A percentile compares a stretch with the other conserved stretches of the same genome.
Evolutionary conservation across 2,888 invertebrate species (phyloP).

Genomic region (Tyria jacobaeae): DNA sequence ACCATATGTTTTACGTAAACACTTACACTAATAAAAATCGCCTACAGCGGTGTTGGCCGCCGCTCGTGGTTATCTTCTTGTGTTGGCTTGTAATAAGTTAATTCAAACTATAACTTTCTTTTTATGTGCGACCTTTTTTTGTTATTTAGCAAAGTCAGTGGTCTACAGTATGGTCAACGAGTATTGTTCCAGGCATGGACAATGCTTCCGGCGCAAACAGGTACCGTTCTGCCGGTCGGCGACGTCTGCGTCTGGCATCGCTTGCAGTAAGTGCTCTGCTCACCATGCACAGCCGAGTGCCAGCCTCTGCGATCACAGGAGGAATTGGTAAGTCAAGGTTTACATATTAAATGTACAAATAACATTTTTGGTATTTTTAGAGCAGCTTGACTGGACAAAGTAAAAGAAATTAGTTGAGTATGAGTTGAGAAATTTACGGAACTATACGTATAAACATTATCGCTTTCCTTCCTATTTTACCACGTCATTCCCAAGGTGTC

Average conservation of each 20-base stretch:
- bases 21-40: background rate
- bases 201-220: slow-evolving; percentile 54
- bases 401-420: background rate
- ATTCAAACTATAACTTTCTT: background rate
- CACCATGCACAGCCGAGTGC: slow-evolving; percentile 74
- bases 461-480: too few species aligned
- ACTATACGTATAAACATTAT: too few species aligned
- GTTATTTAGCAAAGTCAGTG: slow-evolving; percentile 62
- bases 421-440: too few species aligned
- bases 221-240: slow-evolving; percentile 58
- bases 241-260: slow-evolving; percentile 66
- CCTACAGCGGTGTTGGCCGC: background rate
- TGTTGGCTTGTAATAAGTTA: background rate
- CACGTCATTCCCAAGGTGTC: too few species aligned
- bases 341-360: too few species aligned
- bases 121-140: background rate
- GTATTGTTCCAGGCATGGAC: slow-evolving; percentile 71
- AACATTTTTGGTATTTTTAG: background rate
- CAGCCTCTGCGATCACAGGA: slow-evolving; percentile 69
- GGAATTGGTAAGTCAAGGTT: slow-evolving; percentile 65
- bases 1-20: too few species aligned
- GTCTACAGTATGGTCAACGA: slow-evolving; percentile 77
- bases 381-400: background rate
- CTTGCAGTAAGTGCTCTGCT: slow-evolving; percentile 69
- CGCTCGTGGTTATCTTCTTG: background rate